Evolutionary conservation across 2,113 vertebrate genomes (phyloP).

Genomic region (Psittacus erithacus): DNA sequence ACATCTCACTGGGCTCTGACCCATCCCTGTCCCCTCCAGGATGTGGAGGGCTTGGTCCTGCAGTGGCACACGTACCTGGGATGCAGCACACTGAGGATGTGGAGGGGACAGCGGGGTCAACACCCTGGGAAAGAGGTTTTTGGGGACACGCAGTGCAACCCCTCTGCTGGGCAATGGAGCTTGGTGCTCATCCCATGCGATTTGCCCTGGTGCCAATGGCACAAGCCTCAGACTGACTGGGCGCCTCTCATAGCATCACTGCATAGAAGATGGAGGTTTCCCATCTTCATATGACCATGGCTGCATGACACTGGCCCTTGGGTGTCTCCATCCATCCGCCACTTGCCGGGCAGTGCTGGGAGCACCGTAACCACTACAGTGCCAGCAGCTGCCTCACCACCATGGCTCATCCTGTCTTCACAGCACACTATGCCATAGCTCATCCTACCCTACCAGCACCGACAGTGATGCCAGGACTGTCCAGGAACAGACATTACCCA

Average conservation of each 20-base stretch:
- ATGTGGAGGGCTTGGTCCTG: not conserved
- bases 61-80: not conserved
- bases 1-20: not conserved
- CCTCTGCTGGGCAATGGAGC: fast-evolving
- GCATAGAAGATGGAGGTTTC: not conserved
- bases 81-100: not conserved
- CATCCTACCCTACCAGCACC: not conserved
- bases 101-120: not conserved
- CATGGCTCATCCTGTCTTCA: fast-evolving
- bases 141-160: not conserved
- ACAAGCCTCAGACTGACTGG: not conserved
- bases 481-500: not conserved
- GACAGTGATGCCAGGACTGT: not conserved
- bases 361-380: fast-evolving
- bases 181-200: fast-evolving
- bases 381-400: not conserved
- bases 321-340: not conserved
- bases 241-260: fast-evolving
- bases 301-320: not conserved
- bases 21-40: not conserved
- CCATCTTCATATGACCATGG: fast-evolving
- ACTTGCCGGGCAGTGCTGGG: fast-evolving
- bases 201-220: not conserved
- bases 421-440: not conserved
- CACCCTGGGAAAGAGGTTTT: not conserved